Percentiles rank a stretch among this genome's conserved stretches.
These are phyloP conservation scores for Drosophila kepulauana DNA, from an alignment of 1,140 invertebrate species.

Conservation along the genomic window DNA sequence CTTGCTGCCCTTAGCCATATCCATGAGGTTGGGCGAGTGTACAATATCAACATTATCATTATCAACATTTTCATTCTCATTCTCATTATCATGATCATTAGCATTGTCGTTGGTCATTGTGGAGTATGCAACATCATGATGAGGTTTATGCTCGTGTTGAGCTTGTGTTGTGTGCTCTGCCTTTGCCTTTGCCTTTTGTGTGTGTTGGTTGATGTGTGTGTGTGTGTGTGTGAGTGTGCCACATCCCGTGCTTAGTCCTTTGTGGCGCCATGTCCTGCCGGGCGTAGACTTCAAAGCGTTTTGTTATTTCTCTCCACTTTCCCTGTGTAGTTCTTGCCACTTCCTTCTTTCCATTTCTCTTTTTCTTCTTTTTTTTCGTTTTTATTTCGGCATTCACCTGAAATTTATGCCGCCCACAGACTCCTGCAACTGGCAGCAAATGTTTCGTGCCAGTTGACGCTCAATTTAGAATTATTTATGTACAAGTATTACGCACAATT, in stretches of 20 bases:
- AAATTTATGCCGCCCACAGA: slow-evolving; percentile 24
- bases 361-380: neutral
- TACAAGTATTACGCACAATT: slow-evolving; percentile 44
- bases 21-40: slow-evolving; percentile 9
- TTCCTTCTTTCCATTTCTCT: slow-evolving; percentile 15
- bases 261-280: slow-evolving; percentile 23
- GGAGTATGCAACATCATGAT: slow-evolving; percentile 11
- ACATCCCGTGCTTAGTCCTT: slow-evolving; percentile 32
- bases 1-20: slow-evolving; percentile 17
- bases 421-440: slow-evolving; percentile 38
- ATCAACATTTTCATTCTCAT: slow-evolving; percentile 3
- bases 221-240: slow-evolving; percentile 6
- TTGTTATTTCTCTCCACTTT: slow-evolving; percentile 10
- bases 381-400: slow-evolving; percentile 17
- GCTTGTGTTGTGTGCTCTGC: neutral
- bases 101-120: neutral
- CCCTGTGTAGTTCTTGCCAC: slow-evolving; percentile 12
- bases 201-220: neutral
- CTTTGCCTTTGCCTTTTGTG: neutral
- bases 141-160: slow-evolving; percentile 30
- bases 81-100: neutral
- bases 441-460: slow-evolving; percentile 52
- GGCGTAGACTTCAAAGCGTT: slow-evolving; percentile 41
- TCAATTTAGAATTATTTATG: slow-evolving; percentile 49
- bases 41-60: slow-evolving; percentile 20